A percentile compares a stretch with the other conserved stretches of the same genome.
Conservation (phyloP, 2,113 vertebrate species). For the Poeciliopsis turrubarensis region DNA sequence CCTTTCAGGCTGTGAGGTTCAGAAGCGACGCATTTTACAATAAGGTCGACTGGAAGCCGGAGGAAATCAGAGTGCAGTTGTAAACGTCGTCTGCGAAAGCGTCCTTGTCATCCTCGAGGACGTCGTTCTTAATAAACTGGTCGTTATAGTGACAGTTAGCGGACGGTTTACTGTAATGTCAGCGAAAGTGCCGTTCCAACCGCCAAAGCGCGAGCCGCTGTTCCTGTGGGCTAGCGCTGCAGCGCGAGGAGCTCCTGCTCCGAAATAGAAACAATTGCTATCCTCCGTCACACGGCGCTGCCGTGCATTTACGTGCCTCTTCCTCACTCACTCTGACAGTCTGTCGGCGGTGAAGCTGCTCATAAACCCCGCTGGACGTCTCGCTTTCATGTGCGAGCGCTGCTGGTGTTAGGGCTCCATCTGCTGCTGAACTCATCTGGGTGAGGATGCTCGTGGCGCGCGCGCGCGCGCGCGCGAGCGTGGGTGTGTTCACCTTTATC, state of each 20-base stretch:
- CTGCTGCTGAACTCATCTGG: slow-evolving; percentile 63
- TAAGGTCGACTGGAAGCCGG: not conserved
- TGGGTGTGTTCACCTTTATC: not conserved
- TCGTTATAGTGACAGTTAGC: not conserved
- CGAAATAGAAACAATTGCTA: not conserved
- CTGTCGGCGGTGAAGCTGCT: slow-evolving; percentile 27
- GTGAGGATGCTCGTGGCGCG: slow-evolving; percentile 2
- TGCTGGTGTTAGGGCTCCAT: slow-evolving; percentile 70
- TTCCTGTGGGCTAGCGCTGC: not conserved
- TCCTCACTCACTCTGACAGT: slow-evolving; percentile 1
- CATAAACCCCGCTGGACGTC: slow-evolving; percentile 31
- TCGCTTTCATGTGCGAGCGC: slow-evolving; percentile 40
- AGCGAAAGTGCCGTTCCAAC: not conserved
- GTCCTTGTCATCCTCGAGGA: not conserved
- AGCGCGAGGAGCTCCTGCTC: not conserved
- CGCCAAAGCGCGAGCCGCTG: slow-evolving; percentile 19
- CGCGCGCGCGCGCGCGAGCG: too few relatives aligned
- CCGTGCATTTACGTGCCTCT: slow-evolving; percentile 23
- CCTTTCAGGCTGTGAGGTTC: slow-evolving; percentile 31
- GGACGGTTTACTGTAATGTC: not conserved
- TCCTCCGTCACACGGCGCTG: slow-evolving; percentile 4
- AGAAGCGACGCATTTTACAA: slow-evolving; percentile 18
- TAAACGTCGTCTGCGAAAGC: not conserved
- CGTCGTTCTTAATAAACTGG: not conserved
- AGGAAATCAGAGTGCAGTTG: not conserved